Conservation (phyloP, 2,797 vertebrate genomes). For the Anguilla marmorata region DNA sequence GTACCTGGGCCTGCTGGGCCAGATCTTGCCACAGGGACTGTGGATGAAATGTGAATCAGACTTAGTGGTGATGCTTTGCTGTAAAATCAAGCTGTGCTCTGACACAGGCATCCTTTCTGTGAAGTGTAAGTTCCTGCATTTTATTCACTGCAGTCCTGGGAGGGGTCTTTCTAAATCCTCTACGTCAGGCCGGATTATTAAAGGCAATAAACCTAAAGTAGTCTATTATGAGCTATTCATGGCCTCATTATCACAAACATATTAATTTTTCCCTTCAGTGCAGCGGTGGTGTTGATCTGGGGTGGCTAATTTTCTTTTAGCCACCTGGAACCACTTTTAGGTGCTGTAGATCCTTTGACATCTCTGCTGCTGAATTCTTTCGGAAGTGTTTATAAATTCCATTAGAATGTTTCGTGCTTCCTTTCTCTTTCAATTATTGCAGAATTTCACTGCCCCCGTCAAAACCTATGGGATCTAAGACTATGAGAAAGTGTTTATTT, state of each 20-base stretch:
- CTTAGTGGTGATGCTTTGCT: constrained; percentile 62
- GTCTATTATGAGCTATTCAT: constrained; percentile 25
- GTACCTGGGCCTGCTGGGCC: not conserved
- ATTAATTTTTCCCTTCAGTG: constrained; percentile 1
- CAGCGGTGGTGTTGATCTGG: not conserved
- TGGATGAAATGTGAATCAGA: constrained; percentile 65
- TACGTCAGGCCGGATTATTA: constrained; percentile 69
- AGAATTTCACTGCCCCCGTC: constrained; percentile 53
- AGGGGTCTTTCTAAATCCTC: constrained; percentile 61
- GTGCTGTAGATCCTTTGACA: constrained; percentile 63
- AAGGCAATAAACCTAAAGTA: constrained; percentile 67
- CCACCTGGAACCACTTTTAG: constrained; percentile 63
- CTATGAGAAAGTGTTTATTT: constrained; percentile 43
- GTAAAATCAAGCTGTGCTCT: constrained; percentile 66
- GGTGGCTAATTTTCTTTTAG: constrained; percentile 23
- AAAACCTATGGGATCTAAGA: constrained; percentile 42
- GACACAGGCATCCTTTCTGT: constrained; percentile 45
- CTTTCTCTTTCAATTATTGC: constrained; percentile 54
- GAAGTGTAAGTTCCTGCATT: constrained; percentile 55
- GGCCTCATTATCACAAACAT: constrained; percentile 16
- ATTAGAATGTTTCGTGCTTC: constrained; percentile 50
- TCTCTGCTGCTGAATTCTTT: constrained; percentile 53
- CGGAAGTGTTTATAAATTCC: constrained; percentile 66
- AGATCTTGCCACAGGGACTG: constrained; percentile 43
- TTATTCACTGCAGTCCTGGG: constrained; percentile 43